These are phyloP conservation scores for Yponomeuta sedellus DNA, from an alignment of 2,888 invertebrate genomes.

Conservation along the genomic window DNA sequence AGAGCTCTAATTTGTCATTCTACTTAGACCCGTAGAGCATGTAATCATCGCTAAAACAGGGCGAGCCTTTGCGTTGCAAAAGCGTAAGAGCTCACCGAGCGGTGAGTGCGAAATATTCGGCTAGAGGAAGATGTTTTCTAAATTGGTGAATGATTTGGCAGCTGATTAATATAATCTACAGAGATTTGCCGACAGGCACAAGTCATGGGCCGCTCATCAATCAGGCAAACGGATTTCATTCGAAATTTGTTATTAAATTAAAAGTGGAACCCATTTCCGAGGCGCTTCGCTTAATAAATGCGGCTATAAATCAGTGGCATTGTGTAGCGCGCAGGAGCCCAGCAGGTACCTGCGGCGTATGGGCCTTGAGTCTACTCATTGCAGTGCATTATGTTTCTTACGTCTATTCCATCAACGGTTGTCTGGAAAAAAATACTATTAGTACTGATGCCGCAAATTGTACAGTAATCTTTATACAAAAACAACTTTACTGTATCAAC, in stretches of 20 bases:
- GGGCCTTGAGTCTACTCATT: too few relatives aligned
- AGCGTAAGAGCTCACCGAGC: background rate
- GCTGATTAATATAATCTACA: background rate
- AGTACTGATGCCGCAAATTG: too few relatives aligned
- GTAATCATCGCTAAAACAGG: background rate
- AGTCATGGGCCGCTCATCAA: background rate
- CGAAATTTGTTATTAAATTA: slow-evolving; percentile 3
- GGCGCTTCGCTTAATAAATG: slow-evolving; percentile 28
- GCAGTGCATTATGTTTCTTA: too few relatives aligned
- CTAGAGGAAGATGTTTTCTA: too few relatives aligned
- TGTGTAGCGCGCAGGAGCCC: slow-evolving; percentile 19
- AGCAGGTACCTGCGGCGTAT: too few relatives aligned
- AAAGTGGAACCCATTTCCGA: slow-evolving; percentile 21
- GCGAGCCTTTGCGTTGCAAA: background rate
- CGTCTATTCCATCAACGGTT: too few relatives aligned
- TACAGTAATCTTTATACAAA: too few relatives aligned
- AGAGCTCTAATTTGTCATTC: background rate
- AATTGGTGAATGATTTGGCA: background rate
- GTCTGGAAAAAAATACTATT: too few relatives aligned
- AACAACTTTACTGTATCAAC: too few relatives aligned
- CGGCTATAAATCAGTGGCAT: slow-evolving; percentile 30
- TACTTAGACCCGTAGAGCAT: background rate
- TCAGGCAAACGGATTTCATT: background rate
- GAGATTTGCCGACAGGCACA: background rate
- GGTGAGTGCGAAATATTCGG: background rate